These are phyloP conservation scores for Apeira syringaria DNA, from an alignment of 2,888 invertebrate genomes.

Conservation along the genomic window DNA sequence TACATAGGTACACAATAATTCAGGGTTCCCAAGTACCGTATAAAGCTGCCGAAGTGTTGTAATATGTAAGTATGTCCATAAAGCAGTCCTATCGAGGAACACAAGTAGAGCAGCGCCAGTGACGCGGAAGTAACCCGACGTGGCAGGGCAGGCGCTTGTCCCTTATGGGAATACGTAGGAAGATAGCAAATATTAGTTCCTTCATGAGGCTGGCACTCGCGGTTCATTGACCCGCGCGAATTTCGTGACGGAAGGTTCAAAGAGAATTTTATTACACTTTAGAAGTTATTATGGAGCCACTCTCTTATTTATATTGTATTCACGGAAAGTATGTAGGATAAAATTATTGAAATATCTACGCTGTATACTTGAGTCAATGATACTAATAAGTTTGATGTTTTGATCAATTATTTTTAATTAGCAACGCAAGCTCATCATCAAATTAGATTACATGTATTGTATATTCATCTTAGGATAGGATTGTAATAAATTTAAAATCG, in stretches of 20 bases:
- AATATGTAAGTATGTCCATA: constrained; percentile 6
- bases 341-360: too few relatives aligned
- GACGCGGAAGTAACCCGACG: constrained; percentile 66
- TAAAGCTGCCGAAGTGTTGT: neutral
- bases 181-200: constrained; percentile 76
- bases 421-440: too few relatives aligned
- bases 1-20: neutral
- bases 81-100: constrained; percentile 29
- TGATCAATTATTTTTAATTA: too few relatives aligned
- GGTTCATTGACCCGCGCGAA: constrained; percentile 74
- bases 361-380: too few relatives aligned
- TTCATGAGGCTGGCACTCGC: constrained; percentile 57
- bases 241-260: constrained; percentile 42
- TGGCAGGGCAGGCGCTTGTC: constrained; percentile 55
- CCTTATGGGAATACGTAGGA: constrained; percentile 69
- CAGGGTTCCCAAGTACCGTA: neutral
- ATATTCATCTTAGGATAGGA: too few relatives aligned
- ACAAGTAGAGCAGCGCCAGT: constrained; percentile 46
- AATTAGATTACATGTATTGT: too few relatives aligned
- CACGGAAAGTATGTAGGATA: too few relatives aligned
- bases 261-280: constrained; percentile 15
- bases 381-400: too few relatives aligned
- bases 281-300: constrained; percentile 7
- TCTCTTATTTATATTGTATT: neutral
- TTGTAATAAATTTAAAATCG: too few relatives aligned